These are phyloP conservation scores for Hemichromis elongatus DNA, from an alignment of 2,113 vertebrate genomes.

Conservation along the genomic window DNA sequence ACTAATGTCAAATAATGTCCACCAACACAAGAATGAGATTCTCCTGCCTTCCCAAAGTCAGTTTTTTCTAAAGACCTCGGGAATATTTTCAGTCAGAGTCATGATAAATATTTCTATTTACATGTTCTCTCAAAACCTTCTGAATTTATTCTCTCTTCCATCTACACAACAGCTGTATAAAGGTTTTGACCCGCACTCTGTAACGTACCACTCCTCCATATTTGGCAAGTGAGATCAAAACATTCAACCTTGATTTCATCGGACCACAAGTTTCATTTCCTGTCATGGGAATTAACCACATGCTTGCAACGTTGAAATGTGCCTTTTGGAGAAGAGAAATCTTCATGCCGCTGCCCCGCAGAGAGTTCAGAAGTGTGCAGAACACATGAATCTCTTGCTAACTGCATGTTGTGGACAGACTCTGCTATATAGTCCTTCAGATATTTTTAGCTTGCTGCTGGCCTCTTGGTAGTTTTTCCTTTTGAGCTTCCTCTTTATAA, in stretches of 20 bases:
- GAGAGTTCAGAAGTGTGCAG: not conserved
- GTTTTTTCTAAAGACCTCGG: not conserved
- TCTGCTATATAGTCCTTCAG: constrained; percentile 5
- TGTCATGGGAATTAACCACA: constrained; percentile 20
- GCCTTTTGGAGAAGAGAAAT: not conserved
- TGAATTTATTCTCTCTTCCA: not conserved
- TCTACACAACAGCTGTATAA: not conserved
- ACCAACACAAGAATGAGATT: not conserved
- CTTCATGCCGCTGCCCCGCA: not conserved
- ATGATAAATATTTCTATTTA: not conserved
- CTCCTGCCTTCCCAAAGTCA: not conserved
- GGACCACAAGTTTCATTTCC: constrained; percentile 25
- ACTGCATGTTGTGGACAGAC: constrained; percentile 6
- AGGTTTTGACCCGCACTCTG: not conserved
- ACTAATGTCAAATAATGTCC: not conserved
- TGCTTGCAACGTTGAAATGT: not conserved
- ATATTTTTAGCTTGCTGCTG: constrained; percentile 56
- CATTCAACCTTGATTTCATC: not conserved
- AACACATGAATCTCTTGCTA: constrained; percentile 16
- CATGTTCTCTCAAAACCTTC: not conserved
- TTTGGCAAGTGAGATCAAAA: constrained; percentile 5
- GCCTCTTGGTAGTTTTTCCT: constrained; percentile 50
- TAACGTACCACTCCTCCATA: not conserved
- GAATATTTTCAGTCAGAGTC: not conserved
- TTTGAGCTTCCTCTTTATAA: constrained; percentile 37